Conservation (phyloP, 2,797 vertebrate species). For the Adrianichthys oophorus region DNA sequence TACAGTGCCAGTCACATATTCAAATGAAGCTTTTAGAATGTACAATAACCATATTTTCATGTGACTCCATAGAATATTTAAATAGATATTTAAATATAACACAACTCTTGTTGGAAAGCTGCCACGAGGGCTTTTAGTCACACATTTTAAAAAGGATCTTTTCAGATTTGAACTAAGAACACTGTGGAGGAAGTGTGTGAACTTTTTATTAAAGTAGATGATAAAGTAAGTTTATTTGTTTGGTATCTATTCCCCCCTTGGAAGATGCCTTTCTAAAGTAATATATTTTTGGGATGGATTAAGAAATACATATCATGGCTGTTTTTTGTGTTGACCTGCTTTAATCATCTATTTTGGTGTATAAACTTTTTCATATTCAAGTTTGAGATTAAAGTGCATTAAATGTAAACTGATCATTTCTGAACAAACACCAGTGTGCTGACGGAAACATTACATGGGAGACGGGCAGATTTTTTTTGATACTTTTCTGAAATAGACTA, state of each 20-base stretch:
- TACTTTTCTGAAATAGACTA: slow-evolving; percentile 38
- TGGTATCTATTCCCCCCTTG: not conserved
- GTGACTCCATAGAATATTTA: slow-evolving; percentile 27
- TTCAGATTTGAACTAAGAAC: not conserved
- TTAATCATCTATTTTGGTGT: not conserved
- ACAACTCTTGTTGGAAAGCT: slow-evolving; percentile 31
- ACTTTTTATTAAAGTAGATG: not conserved
- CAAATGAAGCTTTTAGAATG: slow-evolving; percentile 27
- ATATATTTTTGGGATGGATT: no score
- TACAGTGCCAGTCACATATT: slow-evolving; percentile 10
- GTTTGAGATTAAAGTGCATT: slow-evolving; percentile 2
- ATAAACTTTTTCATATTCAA: not conserved
- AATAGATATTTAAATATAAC: slow-evolving; percentile 33
- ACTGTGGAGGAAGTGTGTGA: not conserved
- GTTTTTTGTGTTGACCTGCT: not conserved
- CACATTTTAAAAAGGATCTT: slow-evolving; percentile 13
- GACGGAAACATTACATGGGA: slow-evolving; percentile 18
- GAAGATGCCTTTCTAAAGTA: no score
- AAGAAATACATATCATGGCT: no score
- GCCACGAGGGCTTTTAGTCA: slow-evolving; percentile 6
- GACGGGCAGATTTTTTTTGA: slow-evolving; percentile 38
- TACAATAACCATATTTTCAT: slow-evolving; percentile 30
- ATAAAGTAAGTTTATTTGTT: not conserved
- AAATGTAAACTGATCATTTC: slow-evolving; percentile 23
- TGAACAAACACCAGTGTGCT: slow-evolving; percentile 3